Percentiles rank a stretch among this genome's conserved stretches.
These are phyloP conservation scores for Hemaris fuciformis DNA, from an alignment of 2,888 invertebrate species.

Conservation along the genomic window DNA sequence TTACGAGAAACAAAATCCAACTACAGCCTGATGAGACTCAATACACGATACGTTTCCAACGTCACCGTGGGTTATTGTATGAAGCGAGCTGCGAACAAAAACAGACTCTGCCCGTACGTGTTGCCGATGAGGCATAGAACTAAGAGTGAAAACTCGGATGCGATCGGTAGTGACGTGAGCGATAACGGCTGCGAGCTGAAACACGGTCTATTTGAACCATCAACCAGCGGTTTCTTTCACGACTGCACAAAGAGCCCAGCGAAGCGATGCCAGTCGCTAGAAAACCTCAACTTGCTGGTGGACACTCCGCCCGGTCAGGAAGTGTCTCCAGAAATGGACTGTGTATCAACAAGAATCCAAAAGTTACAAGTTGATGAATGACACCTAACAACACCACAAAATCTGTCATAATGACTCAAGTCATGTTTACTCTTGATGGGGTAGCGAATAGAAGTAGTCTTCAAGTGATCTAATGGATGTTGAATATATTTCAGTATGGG, in stretches of 20 bases:
- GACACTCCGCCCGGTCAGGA: conserved; percentile 60
- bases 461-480: conserved; percentile 57
- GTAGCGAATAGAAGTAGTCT: conserved; percentile 49
- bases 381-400: conserved; percentile 41
- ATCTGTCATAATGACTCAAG: conserved; percentile 37
- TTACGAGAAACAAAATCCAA: conserved; percentile 75
- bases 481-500: conserved; percentile 61
- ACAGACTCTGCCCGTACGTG: conserved; percentile 82
- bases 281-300: conserved; percentile 75
- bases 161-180: conserved; percentile 57
- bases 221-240: conserved; percentile 59
- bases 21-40: conserved; percentile 78
- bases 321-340: conserved; percentile 80
- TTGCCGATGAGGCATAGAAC: conserved; percentile 81
- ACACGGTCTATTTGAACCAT: conserved; percentile 63
- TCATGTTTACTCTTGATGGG: conserved; percentile 37
- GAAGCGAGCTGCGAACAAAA: conserved; percentile 75
- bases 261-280: conserved; percentile 83
- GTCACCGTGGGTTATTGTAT: conserved; percentile 83
- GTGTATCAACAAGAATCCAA: conserved; percentile 83
- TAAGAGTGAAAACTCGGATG: conserved; percentile 84
- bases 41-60: conserved; percentile 83
- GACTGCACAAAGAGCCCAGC: conserved; percentile 60
- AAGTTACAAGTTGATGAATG: conserved; percentile 83
- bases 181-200: conserved; percentile 59